These are phyloP conservation scores for Semotilus atromaculatus DNA, from an alignment of 2,797 vertebrate genomes.

Conservation along the genomic window DNA sequence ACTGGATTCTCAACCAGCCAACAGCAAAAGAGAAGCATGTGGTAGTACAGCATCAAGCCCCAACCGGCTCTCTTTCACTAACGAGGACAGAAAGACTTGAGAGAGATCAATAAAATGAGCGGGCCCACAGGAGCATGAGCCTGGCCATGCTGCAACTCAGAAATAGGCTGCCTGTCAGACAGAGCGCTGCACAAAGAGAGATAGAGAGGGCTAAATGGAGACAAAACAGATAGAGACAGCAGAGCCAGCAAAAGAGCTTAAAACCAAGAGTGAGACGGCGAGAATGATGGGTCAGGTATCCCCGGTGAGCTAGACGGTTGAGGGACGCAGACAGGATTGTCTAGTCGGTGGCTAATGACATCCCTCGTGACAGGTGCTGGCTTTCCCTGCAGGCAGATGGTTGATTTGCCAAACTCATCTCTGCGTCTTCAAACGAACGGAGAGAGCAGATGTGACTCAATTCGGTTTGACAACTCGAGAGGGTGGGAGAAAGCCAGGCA, in stretches of 20 bases:
- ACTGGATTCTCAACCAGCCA: conserved; percentile 37
- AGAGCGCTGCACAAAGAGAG: conserved; percentile 32
- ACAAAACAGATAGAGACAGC: conserved; percentile 56
- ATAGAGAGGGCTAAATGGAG: conserved; percentile 55
- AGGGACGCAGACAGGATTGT: conserved; percentile 39
- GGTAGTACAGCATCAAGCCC: conserved; percentile 24
- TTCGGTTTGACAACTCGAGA: conserved; percentile 72
- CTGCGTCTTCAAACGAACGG: conserved; percentile 72
- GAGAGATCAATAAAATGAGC: conserved; percentile 59
- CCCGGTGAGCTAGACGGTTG: conserved; percentile 22
- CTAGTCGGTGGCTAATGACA: conserved; percentile 55
- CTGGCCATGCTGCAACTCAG: conserved; percentile 52
- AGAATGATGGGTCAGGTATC: conserved; percentile 42
- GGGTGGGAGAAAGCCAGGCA: conserved; percentile 42
- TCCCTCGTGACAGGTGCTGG: conserved; percentile 59
- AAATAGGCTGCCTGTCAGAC: conserved; percentile 54
- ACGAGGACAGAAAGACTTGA: conserved; percentile 56
- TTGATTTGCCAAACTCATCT: conserved; percentile 72
- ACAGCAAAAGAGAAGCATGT: conserved; percentile 31
- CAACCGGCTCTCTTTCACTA: conserved; percentile 46
- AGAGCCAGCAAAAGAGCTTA: conserved; percentile 38
- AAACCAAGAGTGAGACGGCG: not conserved
- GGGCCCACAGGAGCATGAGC: conserved; percentile 51
- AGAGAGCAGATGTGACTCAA: conserved; percentile 77
- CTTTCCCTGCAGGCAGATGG: conserved; percentile 71